Base-by-base conservation (phyloP, 1,140 invertebrate genomes). In the Sinonovacula constricta region DNA sequence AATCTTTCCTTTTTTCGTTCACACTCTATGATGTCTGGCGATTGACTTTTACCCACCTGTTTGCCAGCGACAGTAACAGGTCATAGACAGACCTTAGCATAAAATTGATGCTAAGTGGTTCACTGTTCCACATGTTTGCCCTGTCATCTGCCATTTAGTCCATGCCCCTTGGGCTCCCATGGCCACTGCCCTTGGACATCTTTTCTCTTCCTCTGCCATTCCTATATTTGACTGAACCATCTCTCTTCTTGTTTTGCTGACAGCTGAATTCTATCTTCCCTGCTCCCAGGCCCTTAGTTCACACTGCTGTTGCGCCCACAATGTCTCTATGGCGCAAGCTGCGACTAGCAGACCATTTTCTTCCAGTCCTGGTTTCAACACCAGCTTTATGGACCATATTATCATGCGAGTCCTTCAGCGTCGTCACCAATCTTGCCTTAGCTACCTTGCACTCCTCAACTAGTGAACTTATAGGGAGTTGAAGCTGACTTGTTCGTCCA, bases 401-500 rank as follows among this genome's bases (percentile, higher is more conserved):
- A 10, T 57, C 28, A 22, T 15, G 7, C 10, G 53, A 51, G n/a
- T 69, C 51, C n/a, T 2, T 1, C 2, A 69, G 26, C 34, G 67
- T 67, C 24, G 63, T 39, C 45, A 36, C 18, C 15, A 68, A 31
- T 5, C 66, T 14, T 33, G 51, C 24, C 34, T 63, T 72, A 14
- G 10, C 65, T 7, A 69, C 31, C 62, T 75, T 81, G 18, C 39
- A 81, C 30, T 76, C 33, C 45, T 69, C 57, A n/a, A 51, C 57
- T 28, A 76, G 39, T 4, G 63, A 75, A 59, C 49, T 72, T 18
- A 71, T n/a, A 14, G 72, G 79, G 15, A 72, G 54, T 28, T 77
- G 68, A 1, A 71, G 56, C 30, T 81, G 71, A 31, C 53, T 33
- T 71, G 67, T 28, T 34, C 33, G 53, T 30, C 72, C 57, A 28